Percentiles rank a stretch among this genome's conserved stretches.
Conservation (phyloP, 2,888 invertebrate genomes). For the Parascotia fuliginaria region DNA sequence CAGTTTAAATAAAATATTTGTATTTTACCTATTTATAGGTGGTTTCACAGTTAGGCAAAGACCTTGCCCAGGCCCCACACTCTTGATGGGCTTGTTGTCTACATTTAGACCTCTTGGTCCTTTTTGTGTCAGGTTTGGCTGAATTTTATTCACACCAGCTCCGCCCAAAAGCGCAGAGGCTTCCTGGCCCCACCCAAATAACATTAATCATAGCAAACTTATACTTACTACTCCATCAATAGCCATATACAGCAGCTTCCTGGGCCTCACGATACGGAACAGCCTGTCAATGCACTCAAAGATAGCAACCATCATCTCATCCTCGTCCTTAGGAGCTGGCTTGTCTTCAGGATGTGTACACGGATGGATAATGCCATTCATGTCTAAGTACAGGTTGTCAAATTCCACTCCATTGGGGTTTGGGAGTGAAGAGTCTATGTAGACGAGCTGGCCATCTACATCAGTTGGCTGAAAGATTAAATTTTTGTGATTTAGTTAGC, state of each 20-base stretch:
- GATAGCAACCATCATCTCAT: conserved; percentile 99
- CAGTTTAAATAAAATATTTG: too few species aligned
- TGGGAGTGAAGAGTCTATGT: conserved; percentile 92
- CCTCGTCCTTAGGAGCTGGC: conserved; percentile 98
- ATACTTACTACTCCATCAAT: conserved; percentile 97
- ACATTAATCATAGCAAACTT: too few species aligned
- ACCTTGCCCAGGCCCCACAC: too few species aligned
- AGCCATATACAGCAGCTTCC: conserved; percentile 98
- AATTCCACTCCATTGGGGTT: conserved; percentile 99
- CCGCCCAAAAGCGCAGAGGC: too few species aligned
- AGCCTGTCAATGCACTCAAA: conserved; percentile 99
- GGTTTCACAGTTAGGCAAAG: too few species aligned
- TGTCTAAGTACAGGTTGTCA: conserved; percentile 99
- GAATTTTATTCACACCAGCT: too few species aligned
- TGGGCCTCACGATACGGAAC: conserved; percentile 96
- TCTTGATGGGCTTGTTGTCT: too few species aligned
- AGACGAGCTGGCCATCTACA: conserved; percentile 91
- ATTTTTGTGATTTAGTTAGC: background rate
- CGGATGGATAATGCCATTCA: conserved; percentile 99
- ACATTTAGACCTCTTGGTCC: too few species aligned
- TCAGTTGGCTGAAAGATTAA: conserved; percentile 87
- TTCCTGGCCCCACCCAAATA: too few species aligned
- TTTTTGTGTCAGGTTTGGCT: too few species aligned
- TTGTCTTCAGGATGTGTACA: conserved; percentile 99
- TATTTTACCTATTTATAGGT: too few species aligned